These are phyloP conservation scores for Aleiodes alternator DNA, from an alignment of 2,888 invertebrate genomes.

Conservation along the genomic window DNA sequence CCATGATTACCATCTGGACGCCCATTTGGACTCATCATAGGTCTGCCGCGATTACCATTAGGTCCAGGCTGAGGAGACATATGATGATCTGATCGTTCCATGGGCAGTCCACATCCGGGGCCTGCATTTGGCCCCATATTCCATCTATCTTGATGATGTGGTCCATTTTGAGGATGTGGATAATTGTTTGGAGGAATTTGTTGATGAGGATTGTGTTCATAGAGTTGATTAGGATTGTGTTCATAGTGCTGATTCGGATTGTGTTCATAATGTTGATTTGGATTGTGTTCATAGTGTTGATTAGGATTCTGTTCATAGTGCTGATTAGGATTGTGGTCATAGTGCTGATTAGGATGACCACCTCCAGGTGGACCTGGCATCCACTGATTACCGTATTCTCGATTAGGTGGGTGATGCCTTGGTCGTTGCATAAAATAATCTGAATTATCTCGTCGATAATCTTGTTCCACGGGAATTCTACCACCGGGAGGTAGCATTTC, in stretches of 20 bases:
- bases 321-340: too few relatives aligned
- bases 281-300: constrained; percentile 41
- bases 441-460: constrained; percentile 46
- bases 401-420: constrained; percentile 49
- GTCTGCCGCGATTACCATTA: constrained; percentile 46
- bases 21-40: constrained; percentile 49
- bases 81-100: constrained; percentile 48
- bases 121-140: constrained; percentile 50
- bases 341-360: background rate
- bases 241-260: constrained; percentile 44
- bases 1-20: constrained; percentile 45
- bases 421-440: constrained; percentile 44
- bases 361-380: constrained; percentile 46
- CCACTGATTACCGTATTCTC: constrained; percentile 43
- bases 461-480: constrained; percentile 40
- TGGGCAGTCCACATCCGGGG: constrained; percentile 53
- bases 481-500: constrained; percentile 17
- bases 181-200: constrained; percentile 48
- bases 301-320: too few relatives aligned
- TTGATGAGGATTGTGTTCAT: constrained; percentile 38
- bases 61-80: constrained; percentile 50
- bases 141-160: constrained; percentile 60
- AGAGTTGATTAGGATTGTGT: constrained; percentile 44
- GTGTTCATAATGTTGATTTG: constrained; percentile 41
- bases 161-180: constrained; percentile 27